Conservation (phyloP, 2,888 invertebrate species). For the Pedicia rivosa region DNA sequence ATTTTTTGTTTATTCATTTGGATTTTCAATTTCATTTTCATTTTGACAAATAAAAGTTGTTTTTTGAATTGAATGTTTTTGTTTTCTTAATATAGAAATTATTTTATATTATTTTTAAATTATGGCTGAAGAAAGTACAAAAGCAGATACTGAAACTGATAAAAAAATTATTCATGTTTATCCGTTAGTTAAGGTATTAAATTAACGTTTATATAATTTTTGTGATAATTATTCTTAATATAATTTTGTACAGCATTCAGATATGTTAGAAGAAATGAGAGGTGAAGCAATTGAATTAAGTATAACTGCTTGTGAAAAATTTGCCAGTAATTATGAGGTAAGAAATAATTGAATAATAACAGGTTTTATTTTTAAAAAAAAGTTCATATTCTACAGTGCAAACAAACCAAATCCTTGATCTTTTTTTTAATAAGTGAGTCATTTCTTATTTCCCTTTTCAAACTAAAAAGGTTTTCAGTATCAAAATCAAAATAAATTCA, state of each 20-base stretch:
- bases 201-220: slow-evolving; percentile 9
- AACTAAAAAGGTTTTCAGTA: no score
- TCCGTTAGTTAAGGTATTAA: slow-evolving; percentile 62
- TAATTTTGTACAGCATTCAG: slow-evolving; percentile 47
- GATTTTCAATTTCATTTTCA: no score
- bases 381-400: no score
- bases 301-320: slow-evolving; percentile 89
- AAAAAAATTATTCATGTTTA: slow-evolving; percentile 66
- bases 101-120: not conserved
- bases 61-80: no score
- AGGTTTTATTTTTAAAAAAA: no score
- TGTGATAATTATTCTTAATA: not conserved
- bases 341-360: no score
- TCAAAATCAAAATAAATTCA: no score
- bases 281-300: slow-evolving; percentile 79
- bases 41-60: no score
- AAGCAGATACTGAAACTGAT: slow-evolving; percentile 22
- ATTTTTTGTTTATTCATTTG: no score
- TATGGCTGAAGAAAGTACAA: slow-evolving; percentile 27
- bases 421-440: no score
- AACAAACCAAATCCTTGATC: not conserved
- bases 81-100: no score
- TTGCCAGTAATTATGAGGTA: slow-evolving; percentile 68
- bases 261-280: slow-evolving; percentile 89
- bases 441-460: no score